These are phyloP conservation scores for Agelastica alni DNA, from an alignment of 2,888 invertebrate genomes.

Conservation along the genomic window DNA sequence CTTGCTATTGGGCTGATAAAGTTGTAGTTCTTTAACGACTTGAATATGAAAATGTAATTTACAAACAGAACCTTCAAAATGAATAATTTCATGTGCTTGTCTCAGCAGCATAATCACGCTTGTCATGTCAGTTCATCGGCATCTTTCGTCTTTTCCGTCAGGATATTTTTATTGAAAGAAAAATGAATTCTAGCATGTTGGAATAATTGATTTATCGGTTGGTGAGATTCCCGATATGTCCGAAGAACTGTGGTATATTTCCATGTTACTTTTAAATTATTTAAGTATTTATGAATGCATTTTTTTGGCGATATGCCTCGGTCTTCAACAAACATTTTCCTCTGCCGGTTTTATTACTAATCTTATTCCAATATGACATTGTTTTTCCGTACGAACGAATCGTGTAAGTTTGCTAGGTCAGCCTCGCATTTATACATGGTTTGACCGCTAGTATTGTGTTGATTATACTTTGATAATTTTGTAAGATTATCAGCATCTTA, in stretches of 20 bases:
- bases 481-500: conserved; percentile 55
- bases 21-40: not conserved
- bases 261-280: not conserved
- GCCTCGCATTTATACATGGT: conserved; percentile 56
- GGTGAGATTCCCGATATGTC: conserved; percentile 11
- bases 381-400: conserved; percentile 13
- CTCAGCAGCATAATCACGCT: conserved; percentile 12
- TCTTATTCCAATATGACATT: conserved; percentile 33
- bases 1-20: no score
- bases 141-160: no score
- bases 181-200: not conserved
- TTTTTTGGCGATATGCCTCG: conserved; percentile 10
- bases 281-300: not conserved
- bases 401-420: conserved; percentile 28
- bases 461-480: conserved; percentile 58
- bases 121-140: not conserved
- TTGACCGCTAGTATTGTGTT: conserved; percentile 55
- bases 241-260: conserved; percentile 9
- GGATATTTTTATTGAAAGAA: not conserved
- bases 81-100: conserved; percentile 13
- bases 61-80: conserved; percentile 17
- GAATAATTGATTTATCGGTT: conserved; percentile 20
- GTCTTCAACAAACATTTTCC: conserved; percentile 20
- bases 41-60: not conserved
- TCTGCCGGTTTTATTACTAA: conserved; percentile 38